Base-by-base conservation (phyloP, 23 tunicate species). In the Corella eumyota region DNA sequence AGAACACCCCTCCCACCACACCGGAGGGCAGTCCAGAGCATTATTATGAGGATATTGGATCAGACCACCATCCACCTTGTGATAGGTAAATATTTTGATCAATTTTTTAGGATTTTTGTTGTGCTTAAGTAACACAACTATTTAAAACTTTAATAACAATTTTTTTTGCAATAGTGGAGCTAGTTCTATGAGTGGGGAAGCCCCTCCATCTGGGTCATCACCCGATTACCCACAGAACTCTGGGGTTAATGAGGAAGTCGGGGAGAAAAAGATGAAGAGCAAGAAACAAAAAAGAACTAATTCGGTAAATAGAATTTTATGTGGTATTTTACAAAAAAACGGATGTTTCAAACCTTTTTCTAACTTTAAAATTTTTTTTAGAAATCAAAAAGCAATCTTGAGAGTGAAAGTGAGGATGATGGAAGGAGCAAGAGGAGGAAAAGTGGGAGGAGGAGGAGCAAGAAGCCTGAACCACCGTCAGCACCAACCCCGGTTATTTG, bases 1-100 rank as follows among this genome's bases (percentile, higher is more conserved):
- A 81, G 36, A 81, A 81, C 63, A 81, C 91, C 6, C 91, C 91
- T 2, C 91, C 91, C 0, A 81, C 69, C 2, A 81, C 91, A 24
- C 91, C 91, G 3, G 91, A 81, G 49, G 50, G 32, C 27, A 72
- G 74, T 9, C 74, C 76, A 2, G 50, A 65, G 17, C 65, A 72
- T 59, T 56, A 46, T 51, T 58, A 79, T 48, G 91, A 81, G 34
- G 68, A 64, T 58, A 61, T n/a, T n/a, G n/a, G n/a, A n/a, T n/a
- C n/a, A n/a, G n/a, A n/a, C n/a, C n/a, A n/a, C n/a, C n/a, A 73
- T 6, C 6, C 45, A 44, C 13, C 48, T 11, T 11, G 48, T 44
- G 15, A 15, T 15, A 15, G 48, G 15, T 11, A 44, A 11, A 44
- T 15, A 11, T 13, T 11, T 11, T 11, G 48, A 15, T 44, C 15